Evolutionary conservation across 2,113 vertebrate genomes (phyloP), one percentile per base, ranked within the genome.

Genomic region (Limanda limanda): DNA sequence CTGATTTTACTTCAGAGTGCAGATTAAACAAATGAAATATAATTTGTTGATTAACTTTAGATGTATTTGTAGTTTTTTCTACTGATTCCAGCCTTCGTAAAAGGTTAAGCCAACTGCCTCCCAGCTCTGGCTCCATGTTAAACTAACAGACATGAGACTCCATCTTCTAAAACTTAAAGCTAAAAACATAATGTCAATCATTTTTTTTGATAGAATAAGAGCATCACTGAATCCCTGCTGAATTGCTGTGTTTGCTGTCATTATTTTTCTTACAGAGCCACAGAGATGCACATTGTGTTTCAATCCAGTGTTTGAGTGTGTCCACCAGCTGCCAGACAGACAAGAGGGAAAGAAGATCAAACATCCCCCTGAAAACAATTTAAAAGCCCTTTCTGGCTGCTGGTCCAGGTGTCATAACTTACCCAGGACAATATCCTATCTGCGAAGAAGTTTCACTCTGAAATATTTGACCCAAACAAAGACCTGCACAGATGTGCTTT

Each of bases 281-380:
- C 52, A 8, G 48, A 52, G 51, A 15, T 25, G 11, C 40, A 11
- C 40, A 13, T 48, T 18, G 47, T 48, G 17, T 48, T 6, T 52
- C 25, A 4, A 7, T 59, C 14, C 24, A 31, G 24, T 3, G 40
- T 47, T 4, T 21, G 18, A 61, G 5, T 45, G 2, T 51, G 23
- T 59, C 27, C 35, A 61, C 3, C 51, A 67, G 61, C 68, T 60
- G 55, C 20, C 27, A 35, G 68, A 1, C 71, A 76, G 48, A 54
- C 3, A 12, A 48, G 17, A 60, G 61, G 59, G 23, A 31, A 8
- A 25, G 37, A 14, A 62, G 18, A 37, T 55, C 23, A 65, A 9
- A 77, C 27, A 23, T 5, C 21, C 74, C 35, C 51, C 65, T 61
- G 82, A 45, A 77, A 76, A 15, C 55, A 62, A 8, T 81, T 74